These are phyloP conservation scores for Nannoperca obscura DNA, from an alignment of 2,797 vertebrate species.

Conservation along the genomic window DNA sequence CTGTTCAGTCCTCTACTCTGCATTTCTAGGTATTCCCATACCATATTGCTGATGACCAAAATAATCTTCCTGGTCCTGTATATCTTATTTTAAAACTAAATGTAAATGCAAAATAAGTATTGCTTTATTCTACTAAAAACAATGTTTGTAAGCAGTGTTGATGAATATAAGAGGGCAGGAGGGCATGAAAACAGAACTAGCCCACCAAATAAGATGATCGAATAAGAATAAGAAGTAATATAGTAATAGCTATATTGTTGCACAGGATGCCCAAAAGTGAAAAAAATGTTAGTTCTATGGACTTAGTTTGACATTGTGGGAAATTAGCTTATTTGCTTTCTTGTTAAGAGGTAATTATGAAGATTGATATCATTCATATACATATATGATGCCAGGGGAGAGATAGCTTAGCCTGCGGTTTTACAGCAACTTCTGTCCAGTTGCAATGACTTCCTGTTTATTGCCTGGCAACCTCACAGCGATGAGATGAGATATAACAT, in stretches of 20 bases:
- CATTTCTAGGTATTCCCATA: not conserved
- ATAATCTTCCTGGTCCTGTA: not conserved
- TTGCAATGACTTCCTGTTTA: no score
- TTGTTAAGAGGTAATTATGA: not conserved
- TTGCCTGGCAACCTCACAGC: no score
- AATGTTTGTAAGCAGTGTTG: not conserved
- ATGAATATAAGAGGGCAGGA: not conserved
- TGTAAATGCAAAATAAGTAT: not conserved
- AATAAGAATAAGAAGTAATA: no score
- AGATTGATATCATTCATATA: not conserved
- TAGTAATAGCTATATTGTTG: not conserved
- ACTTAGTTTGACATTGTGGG: not conserved
- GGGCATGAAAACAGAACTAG: not conserved
- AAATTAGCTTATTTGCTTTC: not conserved
- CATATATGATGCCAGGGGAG: no score
- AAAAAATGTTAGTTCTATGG: not conserved
- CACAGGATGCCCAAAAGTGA: not conserved
- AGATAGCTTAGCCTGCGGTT: no score
- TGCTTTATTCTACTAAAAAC: not conserved
- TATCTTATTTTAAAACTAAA: slow-evolving; percentile 8
- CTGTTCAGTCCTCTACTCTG: not conserved
- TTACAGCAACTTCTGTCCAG: no score
- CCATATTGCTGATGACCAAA: not conserved
- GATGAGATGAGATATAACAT: no score
- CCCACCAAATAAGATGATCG: no score